phyloP scores from a whole-genome alignment of 2,113 vertebrate species.

The Notechis scutatus region DNA sequence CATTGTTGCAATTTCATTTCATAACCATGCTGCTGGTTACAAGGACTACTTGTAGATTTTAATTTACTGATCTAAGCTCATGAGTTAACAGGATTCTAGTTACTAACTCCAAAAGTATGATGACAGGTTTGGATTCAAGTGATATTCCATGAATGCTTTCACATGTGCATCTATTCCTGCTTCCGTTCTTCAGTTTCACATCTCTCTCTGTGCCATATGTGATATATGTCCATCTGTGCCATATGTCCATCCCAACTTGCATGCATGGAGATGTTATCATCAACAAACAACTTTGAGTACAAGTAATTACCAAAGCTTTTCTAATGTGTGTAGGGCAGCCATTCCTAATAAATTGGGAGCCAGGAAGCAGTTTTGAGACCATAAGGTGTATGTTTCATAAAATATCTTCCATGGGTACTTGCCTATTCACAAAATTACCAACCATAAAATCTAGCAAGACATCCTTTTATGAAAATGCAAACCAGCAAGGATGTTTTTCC shows the following conservation, averaged over 20 bases:
- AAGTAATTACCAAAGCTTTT: background rate
- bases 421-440: background rate
- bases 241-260: background rate
- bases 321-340: background rate
- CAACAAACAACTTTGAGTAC: background rate
- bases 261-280: background rate
- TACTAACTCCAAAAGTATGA: background rate
- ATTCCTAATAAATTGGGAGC: background rate
- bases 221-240: background rate
- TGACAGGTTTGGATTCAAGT: background rate
- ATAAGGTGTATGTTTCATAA: background rate
- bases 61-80: background rate
- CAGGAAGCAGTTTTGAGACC: background rate
- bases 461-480: background rate
- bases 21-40: background rate
- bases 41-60: background rate
- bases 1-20: background rate
- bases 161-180: background rate
- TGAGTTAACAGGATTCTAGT: background rate
- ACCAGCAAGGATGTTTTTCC: background rate
- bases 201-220: background rate
- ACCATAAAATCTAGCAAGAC: background rate
- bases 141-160: background rate
- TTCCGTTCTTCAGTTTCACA: background rate
- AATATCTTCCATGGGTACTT: background rate